Base-by-base conservation (phyloP, 2,888 invertebrate species). In the Drosophila mimica region DNA sequence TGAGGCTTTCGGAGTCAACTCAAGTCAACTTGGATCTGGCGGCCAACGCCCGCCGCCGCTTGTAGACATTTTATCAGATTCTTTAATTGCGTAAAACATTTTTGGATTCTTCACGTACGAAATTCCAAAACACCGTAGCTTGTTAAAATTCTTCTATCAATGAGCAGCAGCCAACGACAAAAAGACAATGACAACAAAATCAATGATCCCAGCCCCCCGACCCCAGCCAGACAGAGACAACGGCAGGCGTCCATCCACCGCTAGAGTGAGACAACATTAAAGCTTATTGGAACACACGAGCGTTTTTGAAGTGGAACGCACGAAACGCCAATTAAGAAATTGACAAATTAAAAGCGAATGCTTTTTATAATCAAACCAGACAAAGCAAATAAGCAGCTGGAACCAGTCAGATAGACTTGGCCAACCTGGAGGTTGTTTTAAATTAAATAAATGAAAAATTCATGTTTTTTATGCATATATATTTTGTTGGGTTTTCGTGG, bases 281-380 rank as follows among this genome's bases (percentile, higher is more conserved):
- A 34, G 72, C 28, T 54, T 65, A 82, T 71, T 71, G 73, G 53
- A 67, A 72, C 66, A 68, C 70, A 62, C 73, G 68, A 70, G 71
- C 80, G 81, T 62, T 74, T 66, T 72, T 82, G 74, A 79, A 77
- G 88, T 87, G 91, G 83, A 88, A 88, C 83, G 90, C 88, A 86
- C 91, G 83, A 87, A 87, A 90, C 87, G 91, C 87, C 87, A 90
- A 88, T 88, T 88, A 88, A 88, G 87, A 88, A 90, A 88, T 88
- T 88, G 87, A 88, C 87, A 88, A 88, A 88, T 88, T 88, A 88
- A 88, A 90, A 91, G 78, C 80, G 87, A 88, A 88, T 88, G 90
- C 84, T 91, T 90, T 89, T 90, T 90, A 88, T 90, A 88, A 88
- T 88, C 90, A 91, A 88, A 88, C 90, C 87, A 88, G 87, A 88